Evolutionary conservation across 2,888 invertebrate genomes (phyloP).

Genomic region (Trichogramma dendrolimi): DNA sequence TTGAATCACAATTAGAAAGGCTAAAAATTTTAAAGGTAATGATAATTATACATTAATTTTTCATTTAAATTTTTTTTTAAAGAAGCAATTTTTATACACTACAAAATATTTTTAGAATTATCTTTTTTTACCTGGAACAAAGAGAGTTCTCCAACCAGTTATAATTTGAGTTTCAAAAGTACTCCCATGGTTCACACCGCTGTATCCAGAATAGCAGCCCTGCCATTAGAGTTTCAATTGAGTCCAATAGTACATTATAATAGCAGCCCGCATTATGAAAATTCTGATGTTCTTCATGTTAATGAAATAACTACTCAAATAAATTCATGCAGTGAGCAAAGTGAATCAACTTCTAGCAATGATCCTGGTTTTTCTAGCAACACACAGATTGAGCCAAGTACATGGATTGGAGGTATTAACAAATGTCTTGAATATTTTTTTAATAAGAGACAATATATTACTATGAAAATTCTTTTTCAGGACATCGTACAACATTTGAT

Average conservation of each 20-base stretch:
- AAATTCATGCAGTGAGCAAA: conserved; percentile 17
- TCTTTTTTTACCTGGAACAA: conserved; percentile 40
- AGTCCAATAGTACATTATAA: conserved; percentile 47
- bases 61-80: conserved; percentile 11
- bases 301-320: conserved; percentile 20
- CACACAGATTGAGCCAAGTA: conserved; percentile 62
- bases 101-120: conserved; percentile 40
- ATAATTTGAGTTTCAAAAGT: conserved; percentile 42
- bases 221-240: conserved; percentile 47
- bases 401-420: conserved; percentile 62
- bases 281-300: conserved; percentile 39
- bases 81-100: not conserved
- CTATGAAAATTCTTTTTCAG: not conserved
- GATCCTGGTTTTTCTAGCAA: conserved; percentile 53
- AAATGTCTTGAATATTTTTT: not conserved
- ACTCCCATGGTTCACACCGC: conserved; percentile 47
- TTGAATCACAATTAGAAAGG: conserved; percentile 64
- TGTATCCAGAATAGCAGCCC: conserved; percentile 40
- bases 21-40: conserved; percentile 64
- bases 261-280: conserved; percentile 26
- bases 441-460: not conserved
- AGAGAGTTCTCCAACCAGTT: conserved; percentile 27
- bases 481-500: conserved; percentile 21
- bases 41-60: conserved; percentile 5
- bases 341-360: conserved; percentile 50